These are phyloP conservation scores for Syngnathus scovelli DNA, from an alignment of 2,113 vertebrate species.

Conservation along the genomic window DNA sequence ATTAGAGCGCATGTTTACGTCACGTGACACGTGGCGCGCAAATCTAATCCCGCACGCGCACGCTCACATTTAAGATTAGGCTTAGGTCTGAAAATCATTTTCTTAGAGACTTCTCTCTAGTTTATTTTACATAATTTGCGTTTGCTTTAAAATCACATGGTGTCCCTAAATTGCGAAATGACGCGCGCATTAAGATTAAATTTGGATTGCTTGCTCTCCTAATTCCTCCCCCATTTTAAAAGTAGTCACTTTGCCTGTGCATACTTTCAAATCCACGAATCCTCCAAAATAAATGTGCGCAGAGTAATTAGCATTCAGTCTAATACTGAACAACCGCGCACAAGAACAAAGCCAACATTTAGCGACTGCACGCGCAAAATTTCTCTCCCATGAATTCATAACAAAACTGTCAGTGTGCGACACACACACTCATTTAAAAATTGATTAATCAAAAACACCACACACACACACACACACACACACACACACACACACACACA, in stretches of 20 bases:
- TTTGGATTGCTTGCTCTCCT: too few species aligned
- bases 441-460: too few species aligned
- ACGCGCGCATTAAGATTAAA: too few species aligned
- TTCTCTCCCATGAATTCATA: too few species aligned
- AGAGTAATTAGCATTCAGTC: not conserved
- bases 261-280: not conserved
- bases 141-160: not conserved
- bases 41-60: not conserved
- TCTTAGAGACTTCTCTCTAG: too few species aligned
- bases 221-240: too few species aligned
- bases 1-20: not conserved
- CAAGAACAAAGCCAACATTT: not conserved
- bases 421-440: not conserved
- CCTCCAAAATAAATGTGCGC: not conserved
- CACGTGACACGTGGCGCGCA: not conserved
- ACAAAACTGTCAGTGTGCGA: not conserved
- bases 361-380: not conserved
- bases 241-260: too few species aligned
- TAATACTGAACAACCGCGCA: not conserved
- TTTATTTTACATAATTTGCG: too few species aligned
- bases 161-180: not conserved
- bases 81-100: too few species aligned
- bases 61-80: not conserved
- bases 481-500: constrained; percentile 14
- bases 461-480: constrained; percentile 10